Evolutionary conservation across 2,888 invertebrate species (phyloP).

Genomic region (Hemicrepidius hirtus): DNA sequence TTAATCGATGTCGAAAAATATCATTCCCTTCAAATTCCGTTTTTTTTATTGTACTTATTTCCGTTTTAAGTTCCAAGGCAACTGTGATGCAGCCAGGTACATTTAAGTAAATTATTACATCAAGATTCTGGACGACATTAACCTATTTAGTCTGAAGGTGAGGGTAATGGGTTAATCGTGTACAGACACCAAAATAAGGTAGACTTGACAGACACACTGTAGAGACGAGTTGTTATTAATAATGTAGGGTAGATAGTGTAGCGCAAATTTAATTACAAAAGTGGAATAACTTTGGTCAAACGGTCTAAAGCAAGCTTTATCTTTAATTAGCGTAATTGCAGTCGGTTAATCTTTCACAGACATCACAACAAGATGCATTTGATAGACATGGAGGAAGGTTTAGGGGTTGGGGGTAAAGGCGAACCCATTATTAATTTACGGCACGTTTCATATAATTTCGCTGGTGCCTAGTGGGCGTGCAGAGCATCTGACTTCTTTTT

Average conservation of each 20-base stretch:
- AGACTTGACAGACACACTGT: conserved; percentile 1
- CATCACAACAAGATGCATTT: too few relatives aligned
- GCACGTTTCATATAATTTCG: conserved; percentile 33
- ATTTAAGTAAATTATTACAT: too few relatives aligned
- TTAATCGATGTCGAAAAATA: too few relatives aligned
- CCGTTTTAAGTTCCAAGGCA: too few relatives aligned
- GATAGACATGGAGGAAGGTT: background rate
- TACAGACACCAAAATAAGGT: conserved; percentile 7
- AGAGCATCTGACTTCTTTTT: conserved; percentile 47
- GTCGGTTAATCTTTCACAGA: too few relatives aligned
- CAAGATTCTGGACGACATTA: background rate
- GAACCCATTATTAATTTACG: conserved; percentile 32
- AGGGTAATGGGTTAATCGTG: conserved; percentile 16
- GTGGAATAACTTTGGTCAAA: too few relatives aligned
- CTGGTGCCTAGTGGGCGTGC: conserved; percentile 13
- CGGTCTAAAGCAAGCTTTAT: background rate
- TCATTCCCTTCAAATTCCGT: too few relatives aligned
- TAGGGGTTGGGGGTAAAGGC: background rate
- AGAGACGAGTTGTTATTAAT: conserved; percentile 14
- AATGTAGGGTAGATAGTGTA: background rate
- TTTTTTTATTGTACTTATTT: too few relatives aligned
- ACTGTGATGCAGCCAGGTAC: too few relatives aligned
- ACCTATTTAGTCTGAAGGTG: conserved; percentile 1
- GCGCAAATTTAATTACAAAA: too few relatives aligned
- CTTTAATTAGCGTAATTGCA: too few relatives aligned